These are phyloP conservation scores for Chlorodrepanis virens DNA, from an alignment of 2,113 vertebrate species.

Conservation along the genomic window DNA sequence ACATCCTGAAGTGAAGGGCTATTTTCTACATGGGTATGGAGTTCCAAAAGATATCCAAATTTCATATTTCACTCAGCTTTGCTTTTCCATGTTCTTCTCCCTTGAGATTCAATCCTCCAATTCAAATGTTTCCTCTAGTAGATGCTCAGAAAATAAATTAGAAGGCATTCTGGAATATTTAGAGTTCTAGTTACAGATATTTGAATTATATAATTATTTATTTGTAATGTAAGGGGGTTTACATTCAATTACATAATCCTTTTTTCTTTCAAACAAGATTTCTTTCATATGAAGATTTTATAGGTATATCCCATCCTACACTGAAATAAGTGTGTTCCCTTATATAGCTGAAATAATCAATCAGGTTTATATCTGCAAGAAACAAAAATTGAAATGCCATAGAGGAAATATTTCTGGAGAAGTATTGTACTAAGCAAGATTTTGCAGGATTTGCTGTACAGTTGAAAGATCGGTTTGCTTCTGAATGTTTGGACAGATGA, in stretches of 20 bases:
- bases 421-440: background rate
- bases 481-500: background rate
- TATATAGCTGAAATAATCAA: background rate
- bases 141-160: background rate
- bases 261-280: background rate
- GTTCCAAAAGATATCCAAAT: background rate
- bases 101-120: background rate
- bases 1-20: background rate
- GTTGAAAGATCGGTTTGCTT: background rate
- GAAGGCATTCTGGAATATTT: background rate
- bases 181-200: background rate
- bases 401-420: background rate
- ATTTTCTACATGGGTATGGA: background rate
- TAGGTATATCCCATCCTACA: background rate
- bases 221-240: background rate
- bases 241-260: background rate
- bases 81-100: background rate
- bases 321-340: background rate
- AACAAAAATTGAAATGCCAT: background rate
- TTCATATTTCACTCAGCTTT: background rate
- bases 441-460: background rate
- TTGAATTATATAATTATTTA: background rate
- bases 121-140: background rate
- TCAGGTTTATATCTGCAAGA: background rate
- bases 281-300: background rate